Evolutionary conservation across 2,888 invertebrate genomes (phyloP), one percentile per base, ranked within the genome.

Genomic region (Theodoxus fluviatilis): DNA sequence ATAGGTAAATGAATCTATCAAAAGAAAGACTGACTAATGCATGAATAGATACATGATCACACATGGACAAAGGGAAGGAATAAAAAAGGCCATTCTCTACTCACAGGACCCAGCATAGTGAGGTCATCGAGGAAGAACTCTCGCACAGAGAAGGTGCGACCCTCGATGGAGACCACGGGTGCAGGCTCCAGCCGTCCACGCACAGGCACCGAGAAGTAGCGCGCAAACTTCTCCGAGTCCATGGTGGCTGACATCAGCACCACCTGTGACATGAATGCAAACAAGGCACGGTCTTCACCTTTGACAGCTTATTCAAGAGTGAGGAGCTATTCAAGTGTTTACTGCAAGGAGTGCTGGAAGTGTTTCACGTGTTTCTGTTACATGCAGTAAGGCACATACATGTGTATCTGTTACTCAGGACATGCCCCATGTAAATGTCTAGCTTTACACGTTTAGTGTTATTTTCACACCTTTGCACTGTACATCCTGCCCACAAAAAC

Each of bases 191-290:
- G 69, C 1, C 70, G 52, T 33, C 79, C 80, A 31, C 80, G 61
- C 28, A 85, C 72, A 0, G 89, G 89, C 3, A 87, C 72, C 2
- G 83, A 87, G 83, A 92, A 94, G 81, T 95, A 95, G 37, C 91
- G 85, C 0, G 92, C 90, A 88, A 94, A 94, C 74, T 90, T 89
- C 2, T 90, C 87, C 0, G 92, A 90, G 81, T 95, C 91, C 79
- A 96, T 92, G 1, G 98, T 97, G 0, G 98, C 98, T 0, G 96
- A 97, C 97, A 98, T 98, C 2, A 98, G 89, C 67, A 98, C 90
- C 33, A 84, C 81, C 78, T 79, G 70, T 3, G 40, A 49, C 9
- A 6, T 15, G 18, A 52, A 40, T 52, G 15, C 15, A 49, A 9
- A 43, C n/a, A n/a, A n/a, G n/a, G n/a, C n/a, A n/a, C n/a, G n/a